Evolutionary conservation across 2,888 invertebrate genomes (phyloP).

Genomic region (Caenorhabditis sulstoni): DNA sequence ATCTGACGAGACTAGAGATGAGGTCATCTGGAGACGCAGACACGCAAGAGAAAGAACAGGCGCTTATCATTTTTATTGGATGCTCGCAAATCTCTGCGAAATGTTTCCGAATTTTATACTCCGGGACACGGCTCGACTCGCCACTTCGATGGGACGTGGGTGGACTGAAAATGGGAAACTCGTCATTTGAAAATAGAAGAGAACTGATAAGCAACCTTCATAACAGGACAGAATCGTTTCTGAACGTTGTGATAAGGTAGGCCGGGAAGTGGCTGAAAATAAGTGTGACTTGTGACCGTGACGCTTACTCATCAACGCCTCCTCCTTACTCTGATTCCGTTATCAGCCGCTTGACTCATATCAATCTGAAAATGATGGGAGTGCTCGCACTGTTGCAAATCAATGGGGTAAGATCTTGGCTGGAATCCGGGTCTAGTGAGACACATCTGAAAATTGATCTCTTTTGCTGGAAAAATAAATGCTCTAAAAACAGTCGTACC

Average conservation of each 20-base stretch:
- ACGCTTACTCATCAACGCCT: neutral
- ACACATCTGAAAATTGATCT: constrained; percentile 26
- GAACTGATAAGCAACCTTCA: neutral
- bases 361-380: neutral
- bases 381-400: neutral
- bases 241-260: neutral
- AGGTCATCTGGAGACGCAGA: constrained; percentile 34
- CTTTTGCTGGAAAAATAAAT: neutral
- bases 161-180: neutral
- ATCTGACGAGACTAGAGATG: constrained; percentile 12
- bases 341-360: constrained; percentile 7
- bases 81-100: neutral
- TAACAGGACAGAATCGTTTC: neutral
- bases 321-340: neutral
- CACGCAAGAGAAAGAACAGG: neutral
- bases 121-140: neutral
- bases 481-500: neutral
- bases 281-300: neutral
- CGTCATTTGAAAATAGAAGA: neutral
- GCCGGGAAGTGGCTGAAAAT: neutral
- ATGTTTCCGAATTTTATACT: neutral
- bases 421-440: neutral
- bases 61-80: constrained; percentile 4
- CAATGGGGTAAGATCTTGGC: neutral
- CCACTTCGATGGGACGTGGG: neutral